phyloP scores from a whole-genome alignment of 2,888 invertebrate species.

The Volucella inflata region DNA sequence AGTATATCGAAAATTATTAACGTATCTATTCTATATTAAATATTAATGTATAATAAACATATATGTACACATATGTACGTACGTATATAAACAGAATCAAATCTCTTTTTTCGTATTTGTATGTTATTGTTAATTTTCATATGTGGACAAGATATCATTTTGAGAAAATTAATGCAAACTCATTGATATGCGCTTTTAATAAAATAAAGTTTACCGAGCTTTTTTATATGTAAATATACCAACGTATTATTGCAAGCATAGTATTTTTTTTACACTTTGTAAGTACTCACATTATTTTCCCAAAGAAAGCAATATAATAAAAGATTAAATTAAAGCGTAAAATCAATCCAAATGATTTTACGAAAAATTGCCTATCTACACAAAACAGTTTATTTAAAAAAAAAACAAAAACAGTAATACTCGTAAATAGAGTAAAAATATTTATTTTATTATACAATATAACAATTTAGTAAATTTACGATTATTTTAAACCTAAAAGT shows the following conservation, averaged over 20 bases:
- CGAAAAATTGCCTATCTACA: no score
- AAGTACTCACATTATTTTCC: not conserved
- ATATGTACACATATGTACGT: slow-evolving; percentile 66
- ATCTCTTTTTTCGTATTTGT: slow-evolving; percentile 84
- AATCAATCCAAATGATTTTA: no score
- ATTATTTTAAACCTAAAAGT: no score
- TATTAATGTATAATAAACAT: slow-evolving; percentile 46
- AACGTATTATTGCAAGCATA: not conserved
- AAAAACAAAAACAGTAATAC: no score
- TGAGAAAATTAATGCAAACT: slow-evolving; percentile 83
- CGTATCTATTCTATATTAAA: slow-evolving; percentile 33
- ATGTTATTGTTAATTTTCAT: slow-evolving; percentile 83
- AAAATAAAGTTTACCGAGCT: slow-evolving; percentile 77
- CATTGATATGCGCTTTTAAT: slow-evolving; percentile 80
- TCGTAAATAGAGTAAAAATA: no score
- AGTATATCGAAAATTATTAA: slow-evolving; percentile 31
- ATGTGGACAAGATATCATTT: slow-evolving; percentile 81
- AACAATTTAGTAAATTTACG: no score
- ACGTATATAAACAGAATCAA: slow-evolving; percentile 77
- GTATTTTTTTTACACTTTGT: slow-evolving; percentile 1
- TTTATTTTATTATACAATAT: no score
- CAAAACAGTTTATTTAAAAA: no score
- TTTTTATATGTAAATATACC: slow-evolving; percentile 47
- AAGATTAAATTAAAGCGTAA: no score
- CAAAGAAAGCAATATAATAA: no score